Conservation (phyloP, 2,888 invertebrate genomes). For the Morinoia aosen region DNA sequence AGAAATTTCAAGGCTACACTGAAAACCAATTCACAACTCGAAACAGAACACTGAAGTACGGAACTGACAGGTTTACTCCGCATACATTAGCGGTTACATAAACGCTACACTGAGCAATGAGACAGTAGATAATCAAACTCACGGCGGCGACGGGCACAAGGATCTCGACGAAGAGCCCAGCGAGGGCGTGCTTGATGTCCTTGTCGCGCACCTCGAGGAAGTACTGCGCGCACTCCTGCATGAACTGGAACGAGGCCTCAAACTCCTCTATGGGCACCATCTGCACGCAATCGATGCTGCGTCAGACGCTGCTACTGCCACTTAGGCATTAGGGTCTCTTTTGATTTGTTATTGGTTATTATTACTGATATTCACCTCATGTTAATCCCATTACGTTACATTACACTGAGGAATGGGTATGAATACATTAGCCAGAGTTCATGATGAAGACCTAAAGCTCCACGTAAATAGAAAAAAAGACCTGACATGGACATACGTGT, state of each 20-base stretch:
- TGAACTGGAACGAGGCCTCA: conserved; percentile 97
- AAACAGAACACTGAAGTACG: background rate
- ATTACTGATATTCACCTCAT: too few species aligned
- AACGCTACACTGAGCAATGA: background rate
- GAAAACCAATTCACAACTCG: too few species aligned
- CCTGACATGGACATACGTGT: too few species aligned
- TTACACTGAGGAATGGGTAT: too few species aligned
- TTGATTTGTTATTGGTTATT: too few species aligned
- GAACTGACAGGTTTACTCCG: background rate
- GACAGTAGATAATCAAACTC: conserved; percentile 71
- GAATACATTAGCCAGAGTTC: too few species aligned
- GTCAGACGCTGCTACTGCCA: background rate
- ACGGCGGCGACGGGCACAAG: conserved; percentile 98
- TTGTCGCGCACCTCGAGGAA: conserved; percentile 98
- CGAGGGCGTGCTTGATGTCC: conserved; percentile 97
- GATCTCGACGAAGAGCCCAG: conserved; percentile 98
- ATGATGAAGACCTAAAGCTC: too few species aligned
- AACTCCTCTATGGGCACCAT: conserved; percentile 99
- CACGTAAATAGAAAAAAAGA: too few species aligned
- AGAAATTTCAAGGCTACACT: too few species aligned
- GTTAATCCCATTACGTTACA: too few species aligned
- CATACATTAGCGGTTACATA: background rate
- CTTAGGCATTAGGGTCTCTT: too few species aligned
- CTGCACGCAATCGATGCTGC: conserved; percentile 70
- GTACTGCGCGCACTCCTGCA: conserved; percentile 98